Percentiles rank a stretch among this genome's conserved stretches.
These are phyloP conservation scores for Cybosia mesomella DNA, from an alignment of 2,888 invertebrate species.

Conservation along the genomic window DNA sequence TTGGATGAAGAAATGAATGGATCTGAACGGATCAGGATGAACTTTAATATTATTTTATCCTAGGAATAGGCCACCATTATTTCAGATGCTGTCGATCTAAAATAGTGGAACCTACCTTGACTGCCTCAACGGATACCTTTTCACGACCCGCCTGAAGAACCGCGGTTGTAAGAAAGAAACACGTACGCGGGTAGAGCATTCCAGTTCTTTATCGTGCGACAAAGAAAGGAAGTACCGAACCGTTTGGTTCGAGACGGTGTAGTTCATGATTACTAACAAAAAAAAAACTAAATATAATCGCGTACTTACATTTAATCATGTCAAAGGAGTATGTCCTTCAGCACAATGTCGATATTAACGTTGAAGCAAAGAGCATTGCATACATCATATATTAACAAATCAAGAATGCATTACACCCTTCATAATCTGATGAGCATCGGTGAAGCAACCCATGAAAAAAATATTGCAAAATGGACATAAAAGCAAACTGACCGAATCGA, in stretches of 20 bases:
- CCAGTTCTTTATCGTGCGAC: too few species aligned
- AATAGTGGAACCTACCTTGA: too few species aligned
- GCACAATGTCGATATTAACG: neutral
- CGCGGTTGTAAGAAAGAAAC: neutral
- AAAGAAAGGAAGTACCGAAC: neutral
- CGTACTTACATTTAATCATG: neutral
- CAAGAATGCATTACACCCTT: neutral
- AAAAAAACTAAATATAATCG: neutral
- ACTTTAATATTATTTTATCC: too few species aligned
- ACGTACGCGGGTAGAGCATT: neutral
- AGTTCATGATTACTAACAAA: too few species aligned
- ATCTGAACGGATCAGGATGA: neutral
- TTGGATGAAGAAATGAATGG: neutral
- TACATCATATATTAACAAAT: neutral
- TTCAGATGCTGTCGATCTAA: too few species aligned
- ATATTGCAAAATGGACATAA: constrained; percentile 26
- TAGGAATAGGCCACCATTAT: too few species aligned
- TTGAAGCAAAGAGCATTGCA: constrained; percentile 5
- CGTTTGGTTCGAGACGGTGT: too few species aligned
- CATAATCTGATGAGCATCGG: neutral
- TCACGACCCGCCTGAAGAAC: too few species aligned
- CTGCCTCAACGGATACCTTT: too few species aligned
- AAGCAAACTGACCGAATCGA: constrained; percentile 26
- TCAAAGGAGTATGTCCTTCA: neutral
- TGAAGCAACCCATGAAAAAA: constrained; percentile 7